phyloP scores from a whole-genome alignment of 2,113 vertebrate genomes.

The Himantopus leucocephalus region DNA sequence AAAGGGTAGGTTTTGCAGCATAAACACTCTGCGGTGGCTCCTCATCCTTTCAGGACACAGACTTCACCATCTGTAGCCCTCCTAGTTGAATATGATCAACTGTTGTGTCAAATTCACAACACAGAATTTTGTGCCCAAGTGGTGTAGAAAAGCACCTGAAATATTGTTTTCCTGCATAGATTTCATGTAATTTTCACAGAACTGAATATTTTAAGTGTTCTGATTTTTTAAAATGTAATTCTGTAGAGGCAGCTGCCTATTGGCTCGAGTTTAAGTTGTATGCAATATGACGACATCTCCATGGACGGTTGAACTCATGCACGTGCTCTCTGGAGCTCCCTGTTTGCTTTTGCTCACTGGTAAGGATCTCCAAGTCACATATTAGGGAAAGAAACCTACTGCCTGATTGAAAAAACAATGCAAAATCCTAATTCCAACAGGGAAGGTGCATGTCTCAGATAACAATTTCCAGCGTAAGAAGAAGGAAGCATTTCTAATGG shows the following conservation, averaged over 20 bases:
- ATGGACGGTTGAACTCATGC: background rate
- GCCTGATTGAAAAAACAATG: background rate
- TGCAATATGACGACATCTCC: background rate
- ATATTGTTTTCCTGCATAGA: background rate
- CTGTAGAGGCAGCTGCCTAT: background rate
- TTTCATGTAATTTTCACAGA: background rate
- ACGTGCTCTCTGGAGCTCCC: background rate
- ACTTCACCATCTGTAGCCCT: background rate
- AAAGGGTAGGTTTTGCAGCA: background rate
- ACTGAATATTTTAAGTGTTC: background rate
- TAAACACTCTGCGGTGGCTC: background rate
- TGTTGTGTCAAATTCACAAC: background rate
- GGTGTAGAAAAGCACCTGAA: background rate
- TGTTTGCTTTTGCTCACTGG: background rate
- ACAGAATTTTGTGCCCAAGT: background rate
- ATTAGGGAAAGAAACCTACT: background rate
- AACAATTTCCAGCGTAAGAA: background rate
- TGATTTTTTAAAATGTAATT: background rate
- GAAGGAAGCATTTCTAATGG: background rate
- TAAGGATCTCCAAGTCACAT: background rate
- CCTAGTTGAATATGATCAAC: background rate
- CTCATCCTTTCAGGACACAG: background rate
- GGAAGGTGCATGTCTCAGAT: background rate
- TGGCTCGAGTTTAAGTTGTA: background rate
- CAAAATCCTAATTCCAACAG: background rate